phyloP scores from a whole-genome alignment of 2,113 vertebrate species.

The Microcebus murinus region DNA sequence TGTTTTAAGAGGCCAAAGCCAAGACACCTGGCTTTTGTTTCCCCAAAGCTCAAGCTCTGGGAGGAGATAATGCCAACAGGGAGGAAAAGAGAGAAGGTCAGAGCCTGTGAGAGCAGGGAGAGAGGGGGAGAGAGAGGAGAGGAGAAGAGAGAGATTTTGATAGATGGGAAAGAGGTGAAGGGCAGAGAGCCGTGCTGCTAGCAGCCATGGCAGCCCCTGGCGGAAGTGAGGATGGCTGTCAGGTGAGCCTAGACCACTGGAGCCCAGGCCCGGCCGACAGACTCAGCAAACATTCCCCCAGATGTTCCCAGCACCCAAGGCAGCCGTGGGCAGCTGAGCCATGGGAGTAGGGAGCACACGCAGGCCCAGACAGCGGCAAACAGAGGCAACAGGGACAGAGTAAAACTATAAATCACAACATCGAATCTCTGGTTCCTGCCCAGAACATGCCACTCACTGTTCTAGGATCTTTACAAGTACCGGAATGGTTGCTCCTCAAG shows the following conservation, averaged over 20 bases:
- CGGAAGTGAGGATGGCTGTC: not conserved
- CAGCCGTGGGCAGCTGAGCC: not conserved
- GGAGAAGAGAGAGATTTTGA: not conserved
- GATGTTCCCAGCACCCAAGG: fast-evolving
- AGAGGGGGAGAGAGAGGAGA: no score
- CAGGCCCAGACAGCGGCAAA: fast-evolving
- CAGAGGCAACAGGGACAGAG: not conserved
- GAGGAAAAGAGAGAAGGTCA: not conserved
- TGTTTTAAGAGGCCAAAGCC: constrained; percentile 66
- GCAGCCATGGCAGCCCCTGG: fast-evolving
- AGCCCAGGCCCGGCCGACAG: not conserved
- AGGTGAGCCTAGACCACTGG: no score
- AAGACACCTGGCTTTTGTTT: constrained; percentile 78
- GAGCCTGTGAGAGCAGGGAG: not conserved
- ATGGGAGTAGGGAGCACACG: fast-evolving
- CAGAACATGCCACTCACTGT: not conserved
- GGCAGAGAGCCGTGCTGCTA: not conserved
- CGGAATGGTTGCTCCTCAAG: not conserved
- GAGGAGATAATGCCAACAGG: not conserved
- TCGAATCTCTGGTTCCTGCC: fast-evolving
- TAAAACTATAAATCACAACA: fast-evolving
- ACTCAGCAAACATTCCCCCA: no score
- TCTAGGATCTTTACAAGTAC: no score
- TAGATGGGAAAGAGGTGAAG: not conserved
- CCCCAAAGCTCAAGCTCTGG: not conserved